Conservation (phyloP, 2,113 vertebrate species). For the Climacteris rufus region DNA sequence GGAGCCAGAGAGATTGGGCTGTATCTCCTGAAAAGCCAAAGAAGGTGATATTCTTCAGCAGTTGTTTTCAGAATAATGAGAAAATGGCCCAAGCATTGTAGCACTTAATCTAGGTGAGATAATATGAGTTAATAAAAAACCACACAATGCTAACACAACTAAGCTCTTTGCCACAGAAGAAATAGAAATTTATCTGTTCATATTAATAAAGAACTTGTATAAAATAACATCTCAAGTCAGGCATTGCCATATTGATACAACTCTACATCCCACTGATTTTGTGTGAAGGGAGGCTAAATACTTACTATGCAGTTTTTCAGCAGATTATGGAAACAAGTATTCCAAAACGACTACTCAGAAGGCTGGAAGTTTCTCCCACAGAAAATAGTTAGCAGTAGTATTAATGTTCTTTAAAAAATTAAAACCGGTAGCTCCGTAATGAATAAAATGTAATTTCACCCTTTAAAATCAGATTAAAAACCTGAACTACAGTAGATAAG, state of each 20-base stretch:
- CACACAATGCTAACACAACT: background rate
- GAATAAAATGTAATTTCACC: slow-evolving; percentile 7
- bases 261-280: background rate
- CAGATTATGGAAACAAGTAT: background rate
- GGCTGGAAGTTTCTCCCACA: background rate
- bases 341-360: background rate
- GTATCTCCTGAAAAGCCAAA: background rate
- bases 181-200: background rate
- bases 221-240: background rate
- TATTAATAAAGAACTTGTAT: slow-evolving; percentile 1
- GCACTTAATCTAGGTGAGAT: background rate
- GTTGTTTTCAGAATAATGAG: background rate
- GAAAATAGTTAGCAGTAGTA: background rate
- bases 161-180: background rate
- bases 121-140: background rate
- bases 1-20: background rate
- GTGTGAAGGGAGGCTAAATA: background rate
- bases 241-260: background rate
- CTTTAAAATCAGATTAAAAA: slow-evolving; percentile 44
- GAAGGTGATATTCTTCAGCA: background rate
- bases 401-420: slow-evolving; percentile 22
- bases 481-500: background rate
- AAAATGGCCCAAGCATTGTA: background rate
- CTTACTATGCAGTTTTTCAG: background rate
- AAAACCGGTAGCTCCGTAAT: background rate